Conservation (phyloP, 2,888 invertebrate genomes). For the Phasia obesa region DNA sequence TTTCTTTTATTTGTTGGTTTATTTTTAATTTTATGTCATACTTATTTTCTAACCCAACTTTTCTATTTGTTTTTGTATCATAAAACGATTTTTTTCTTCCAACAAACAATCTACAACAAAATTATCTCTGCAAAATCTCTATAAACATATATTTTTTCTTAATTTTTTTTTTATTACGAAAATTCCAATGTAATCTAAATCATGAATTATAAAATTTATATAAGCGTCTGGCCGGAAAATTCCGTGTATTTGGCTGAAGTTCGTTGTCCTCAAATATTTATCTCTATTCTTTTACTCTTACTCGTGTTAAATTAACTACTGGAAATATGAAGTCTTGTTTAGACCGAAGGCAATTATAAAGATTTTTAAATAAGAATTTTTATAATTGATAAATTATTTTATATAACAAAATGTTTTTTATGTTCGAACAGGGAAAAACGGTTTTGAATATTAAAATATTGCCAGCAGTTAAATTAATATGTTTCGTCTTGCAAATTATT, state of each 20-base stretch:
- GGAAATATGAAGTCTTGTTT: slow-evolving; percentile 65
- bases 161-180: slow-evolving; percentile 47
- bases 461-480: slow-evolving; percentile 66
- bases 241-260: slow-evolving; percentile 82
- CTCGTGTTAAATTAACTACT: slow-evolving; percentile 73
- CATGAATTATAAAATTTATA: slow-evolving; percentile 72
- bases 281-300: slow-evolving; percentile 26
- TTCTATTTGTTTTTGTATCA: slow-evolving; percentile 67
- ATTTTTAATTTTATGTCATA: slow-evolving; percentile 15
- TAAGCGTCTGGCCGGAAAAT: slow-evolving; percentile 82
- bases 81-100: slow-evolving; percentile 61
- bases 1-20: slow-evolving; percentile 23
- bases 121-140: slow-evolving; percentile 56
- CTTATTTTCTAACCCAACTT: slow-evolving; percentile 57
- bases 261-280: slow-evolving; percentile 73
- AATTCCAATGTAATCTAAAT: slow-evolving; percentile 57
- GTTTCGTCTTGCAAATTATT: slow-evolving; percentile 7
- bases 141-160: slow-evolving; percentile 23
- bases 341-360: slow-evolving; percentile 18
- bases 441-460: slow-evolving; percentile 45
- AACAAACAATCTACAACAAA: slow-evolving; percentile 59
- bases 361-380: background rate
- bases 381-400: slow-evolving; percentile 2
- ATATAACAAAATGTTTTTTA: slow-evolving; percentile 30
- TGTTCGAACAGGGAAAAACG: background rate